These are phyloP conservation scores for Actinemys pallida DNA, from an alignment of 2,113 vertebrate genomes.

Conservation along the genomic window DNA sequence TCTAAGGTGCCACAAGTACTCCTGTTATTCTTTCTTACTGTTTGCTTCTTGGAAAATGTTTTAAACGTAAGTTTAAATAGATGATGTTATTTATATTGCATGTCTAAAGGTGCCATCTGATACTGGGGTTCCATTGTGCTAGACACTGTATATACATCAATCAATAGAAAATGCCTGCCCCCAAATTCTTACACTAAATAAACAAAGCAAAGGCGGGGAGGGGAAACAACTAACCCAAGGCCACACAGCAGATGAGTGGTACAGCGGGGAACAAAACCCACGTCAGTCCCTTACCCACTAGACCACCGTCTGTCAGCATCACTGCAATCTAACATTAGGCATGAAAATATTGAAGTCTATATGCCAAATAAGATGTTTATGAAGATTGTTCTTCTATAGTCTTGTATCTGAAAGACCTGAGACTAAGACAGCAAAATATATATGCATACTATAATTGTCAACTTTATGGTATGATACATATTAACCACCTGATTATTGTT, in stretches of 20 bases:
- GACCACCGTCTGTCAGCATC: not conserved
- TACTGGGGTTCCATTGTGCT: not conserved
- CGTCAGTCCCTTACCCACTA: slow-evolving; percentile 13
- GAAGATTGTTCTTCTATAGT: not conserved
- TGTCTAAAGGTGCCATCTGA: not conserved
- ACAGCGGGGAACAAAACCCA: not conserved
- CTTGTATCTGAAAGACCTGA: slow-evolving; percentile 39
- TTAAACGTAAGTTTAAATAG: not conserved
- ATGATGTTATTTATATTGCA: not conserved
- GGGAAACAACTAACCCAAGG: rapidly evolving
- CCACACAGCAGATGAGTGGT: not conserved
- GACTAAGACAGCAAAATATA: slow-evolving; percentile 31
- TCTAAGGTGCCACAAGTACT: no score
- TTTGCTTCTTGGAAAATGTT: not conserved
- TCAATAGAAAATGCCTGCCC: not conserved
- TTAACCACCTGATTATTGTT: slow-evolving; percentile 23
- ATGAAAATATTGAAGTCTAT: not conserved
- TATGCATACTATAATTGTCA: not conserved
- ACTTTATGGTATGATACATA: not conserved
- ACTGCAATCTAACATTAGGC: not conserved
- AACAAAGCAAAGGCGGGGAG: not conserved
- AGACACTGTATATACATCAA: slow-evolving; percentile 6
- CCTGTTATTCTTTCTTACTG: not conserved
- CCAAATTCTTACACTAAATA: not conserved
- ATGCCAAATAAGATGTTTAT: slow-evolving; percentile 27